Percentiles rank a stretch among this genome's conserved stretches.
Evolutionary conservation across 2,888 invertebrate genomes (phyloP).

Genomic region (Frankliniella fusca): DNA sequence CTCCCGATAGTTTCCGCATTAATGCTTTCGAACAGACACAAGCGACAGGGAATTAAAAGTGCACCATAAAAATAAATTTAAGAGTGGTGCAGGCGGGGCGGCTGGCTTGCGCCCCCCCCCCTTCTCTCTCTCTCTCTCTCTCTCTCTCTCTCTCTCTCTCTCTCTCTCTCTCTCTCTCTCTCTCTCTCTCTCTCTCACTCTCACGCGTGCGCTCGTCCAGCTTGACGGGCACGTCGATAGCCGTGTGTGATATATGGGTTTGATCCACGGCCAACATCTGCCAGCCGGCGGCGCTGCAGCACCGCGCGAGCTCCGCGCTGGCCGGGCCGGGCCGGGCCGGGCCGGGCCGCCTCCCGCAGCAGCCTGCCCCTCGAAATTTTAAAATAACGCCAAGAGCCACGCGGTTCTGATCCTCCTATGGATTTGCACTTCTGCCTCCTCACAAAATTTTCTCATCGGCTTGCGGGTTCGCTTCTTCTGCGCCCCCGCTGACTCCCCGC

Average conservation of each 20-base stretch:
- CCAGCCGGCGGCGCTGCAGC: background rate
- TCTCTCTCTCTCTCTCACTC: background rate
- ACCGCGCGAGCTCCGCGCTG: too few relatives aligned
- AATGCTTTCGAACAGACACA: background rate
- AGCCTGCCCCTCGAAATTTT: too few relatives aligned
- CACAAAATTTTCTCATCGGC: background rate
- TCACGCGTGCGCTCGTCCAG: too few relatives aligned
- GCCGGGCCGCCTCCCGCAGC: too few relatives aligned
- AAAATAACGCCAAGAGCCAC: too few relatives aligned
- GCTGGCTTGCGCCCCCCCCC: background rate
- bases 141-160: background rate
- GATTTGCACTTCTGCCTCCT: background rate
- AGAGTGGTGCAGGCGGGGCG: background rate
- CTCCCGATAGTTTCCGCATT: slow-evolving; percentile 22
- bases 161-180: background rate
- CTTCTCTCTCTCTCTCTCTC: background rate
- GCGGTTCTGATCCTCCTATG: background rate
- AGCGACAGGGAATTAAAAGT: background rate
- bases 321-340: too few relatives aligned
- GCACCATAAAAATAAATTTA: slow-evolving; percentile 13
- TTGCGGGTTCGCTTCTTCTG: too few relatives aligned
- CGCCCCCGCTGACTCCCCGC: background rate
- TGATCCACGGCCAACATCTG: background rate
- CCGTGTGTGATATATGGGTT: background rate
- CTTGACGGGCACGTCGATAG: background rate